These are phyloP conservation scores for Acleris cristana DNA, from an alignment of 2,888 invertebrate genomes.

Conservation along the genomic window DNA sequence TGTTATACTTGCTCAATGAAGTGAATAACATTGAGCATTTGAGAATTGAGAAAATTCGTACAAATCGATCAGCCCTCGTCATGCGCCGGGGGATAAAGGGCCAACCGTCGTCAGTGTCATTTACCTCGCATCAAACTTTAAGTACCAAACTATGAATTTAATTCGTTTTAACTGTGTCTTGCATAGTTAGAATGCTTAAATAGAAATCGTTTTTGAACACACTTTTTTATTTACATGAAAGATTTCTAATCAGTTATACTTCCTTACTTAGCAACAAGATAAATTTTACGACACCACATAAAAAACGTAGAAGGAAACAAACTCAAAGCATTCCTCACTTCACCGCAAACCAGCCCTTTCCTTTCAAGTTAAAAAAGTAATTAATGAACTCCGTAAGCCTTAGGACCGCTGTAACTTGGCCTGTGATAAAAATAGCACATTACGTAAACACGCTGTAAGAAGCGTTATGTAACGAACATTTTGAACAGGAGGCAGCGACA, in stretches of 20 bases:
- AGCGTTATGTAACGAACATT: constrained; percentile 34
- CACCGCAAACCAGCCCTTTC: constrained; percentile 50
- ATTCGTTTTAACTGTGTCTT: too few species aligned
- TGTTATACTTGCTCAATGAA: constrained; percentile 18
- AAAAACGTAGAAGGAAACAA: constrained; percentile 33
- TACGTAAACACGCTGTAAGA: constrained; percentile 34
- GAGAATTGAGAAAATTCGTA: too few species aligned
- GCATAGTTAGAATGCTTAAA: too few species aligned
- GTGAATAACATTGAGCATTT: neutral
- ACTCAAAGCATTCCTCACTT: constrained; percentile 41
- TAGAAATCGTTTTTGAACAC: too few species aligned
- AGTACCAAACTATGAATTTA: too few species aligned
- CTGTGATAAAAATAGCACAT: constrained; percentile 43
- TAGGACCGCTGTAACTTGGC: constrained; percentile 49
- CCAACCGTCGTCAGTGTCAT: too few species aligned
- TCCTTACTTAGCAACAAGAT: constrained; percentile 15
- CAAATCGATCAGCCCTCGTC: too few species aligned
- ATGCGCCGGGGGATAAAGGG: too few species aligned
- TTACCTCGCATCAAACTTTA: too few species aligned
- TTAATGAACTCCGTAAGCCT: constrained; percentile 63
- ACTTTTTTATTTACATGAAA: too few species aligned
- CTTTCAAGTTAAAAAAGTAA: constrained; percentile 67
- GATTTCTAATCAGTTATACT: neutral
- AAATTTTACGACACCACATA: constrained; percentile 27
- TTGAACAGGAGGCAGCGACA: constrained; percentile 8